These are phyloP conservation scores for Aramus guarauna DNA, from an alignment of 2,113 vertebrate species.

Conservation along the genomic window DNA sequence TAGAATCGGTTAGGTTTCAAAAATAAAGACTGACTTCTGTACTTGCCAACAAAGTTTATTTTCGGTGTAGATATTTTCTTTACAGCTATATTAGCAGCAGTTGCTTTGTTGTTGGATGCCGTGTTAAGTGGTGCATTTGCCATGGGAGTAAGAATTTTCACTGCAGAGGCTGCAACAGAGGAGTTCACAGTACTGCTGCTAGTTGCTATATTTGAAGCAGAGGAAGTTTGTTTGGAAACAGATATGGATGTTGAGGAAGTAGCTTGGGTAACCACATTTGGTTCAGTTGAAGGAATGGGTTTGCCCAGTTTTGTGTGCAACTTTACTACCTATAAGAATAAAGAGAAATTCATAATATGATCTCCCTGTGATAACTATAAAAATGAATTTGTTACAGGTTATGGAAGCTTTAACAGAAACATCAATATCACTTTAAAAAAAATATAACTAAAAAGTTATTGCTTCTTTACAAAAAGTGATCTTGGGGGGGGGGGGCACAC, in stretches of 20 bases:
- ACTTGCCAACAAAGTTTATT: slow-evolving; percentile 94
- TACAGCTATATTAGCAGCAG: slow-evolving; percentile 64
- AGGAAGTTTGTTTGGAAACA: slow-evolving; percentile 76
- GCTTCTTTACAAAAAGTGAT: not conserved
- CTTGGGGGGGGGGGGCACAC: too few relatives aligned
- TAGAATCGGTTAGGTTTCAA: not conserved
- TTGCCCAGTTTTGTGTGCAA: slow-evolving; percentile 95
- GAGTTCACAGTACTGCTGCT: slow-evolving; percentile 73
- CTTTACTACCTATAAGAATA: slow-evolving; percentile 86
- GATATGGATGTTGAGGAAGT: slow-evolving; percentile 80
- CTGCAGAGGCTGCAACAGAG: slow-evolving; percentile 66
- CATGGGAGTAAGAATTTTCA: slow-evolving; percentile 70
- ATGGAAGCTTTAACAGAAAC: not conserved
- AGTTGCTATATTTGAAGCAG: slow-evolving; percentile 75
- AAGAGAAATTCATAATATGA: not conserved
- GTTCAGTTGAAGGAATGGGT: slow-evolving; percentile 94
- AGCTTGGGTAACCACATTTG: slow-evolving; percentile 87
- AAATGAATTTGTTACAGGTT: not conserved
- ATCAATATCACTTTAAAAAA: not conserved
- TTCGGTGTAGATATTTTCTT: slow-evolving; percentile 91
- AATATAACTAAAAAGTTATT: not conserved
- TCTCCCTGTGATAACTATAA: not conserved
- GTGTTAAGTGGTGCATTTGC: slow-evolving; percentile 75
- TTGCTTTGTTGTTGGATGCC: slow-evolving; percentile 58
- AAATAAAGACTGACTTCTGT: not conserved